A percentile compares a stretch with the other conserved stretches of the same genome.
These are phyloP conservation scores for Trachelus tabidus DNA, from an alignment of 2,888 invertebrate genomes.

Conservation along the genomic window DNA sequence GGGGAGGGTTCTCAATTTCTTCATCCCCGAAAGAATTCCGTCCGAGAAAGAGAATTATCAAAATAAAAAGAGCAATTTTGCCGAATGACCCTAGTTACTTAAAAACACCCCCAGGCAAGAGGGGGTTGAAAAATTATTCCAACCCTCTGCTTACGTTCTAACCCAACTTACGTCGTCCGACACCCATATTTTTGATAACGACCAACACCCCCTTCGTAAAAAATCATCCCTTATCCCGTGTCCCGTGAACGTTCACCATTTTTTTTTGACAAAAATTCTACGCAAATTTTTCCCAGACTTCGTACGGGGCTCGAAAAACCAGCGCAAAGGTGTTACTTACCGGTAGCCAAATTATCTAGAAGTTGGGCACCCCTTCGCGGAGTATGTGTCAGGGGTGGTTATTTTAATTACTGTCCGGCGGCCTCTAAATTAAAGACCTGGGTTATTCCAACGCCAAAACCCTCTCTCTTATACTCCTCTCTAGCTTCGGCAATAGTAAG, in stretches of 20 bases:
- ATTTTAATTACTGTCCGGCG: constrained; percentile 66
- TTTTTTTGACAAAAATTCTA: background rate
- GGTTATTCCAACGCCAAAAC: constrained; percentile 58
- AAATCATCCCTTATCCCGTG: too few relatives aligned
- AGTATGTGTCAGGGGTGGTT: constrained; percentile 61
- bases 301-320: background rate
- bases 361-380: constrained; percentile 58
- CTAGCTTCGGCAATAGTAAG: constrained; percentile 38
- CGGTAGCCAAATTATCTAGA: background rate
- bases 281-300: background rate
- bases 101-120: background rate
- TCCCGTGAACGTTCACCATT: background rate
- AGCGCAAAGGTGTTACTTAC: background rate
- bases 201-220: too few relatives aligned
- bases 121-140: background rate
- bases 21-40: background rate
- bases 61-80: background rate
- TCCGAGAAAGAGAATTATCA: background rate
- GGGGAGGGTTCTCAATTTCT: constrained; percentile 42
- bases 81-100: background rate
- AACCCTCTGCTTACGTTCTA: background rate
- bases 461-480: constrained; percentile 44
- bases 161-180: too few relatives aligned
- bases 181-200: too few relatives aligned
- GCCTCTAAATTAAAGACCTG: constrained; percentile 64